Evolutionary conservation across 2,888 invertebrate genomes (phyloP).

Genomic region (Dromius quadrimaculatus): DNA sequence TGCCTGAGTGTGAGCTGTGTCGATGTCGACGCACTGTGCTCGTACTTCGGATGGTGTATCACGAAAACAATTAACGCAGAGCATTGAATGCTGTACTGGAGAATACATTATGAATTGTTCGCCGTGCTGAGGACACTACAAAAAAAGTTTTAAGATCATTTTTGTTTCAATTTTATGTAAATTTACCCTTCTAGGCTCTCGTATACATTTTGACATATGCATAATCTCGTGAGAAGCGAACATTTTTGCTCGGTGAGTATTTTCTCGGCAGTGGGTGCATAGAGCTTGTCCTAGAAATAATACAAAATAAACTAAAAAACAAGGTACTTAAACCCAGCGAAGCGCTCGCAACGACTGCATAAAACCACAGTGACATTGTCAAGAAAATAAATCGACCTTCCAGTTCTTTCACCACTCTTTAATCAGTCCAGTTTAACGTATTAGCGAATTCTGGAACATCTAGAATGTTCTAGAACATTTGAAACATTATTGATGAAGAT

Average conservation of each 20-base stretch:
- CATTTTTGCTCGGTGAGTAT: slow-evolving; percentile 83
- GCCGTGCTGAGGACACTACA: slow-evolving; percentile 74
- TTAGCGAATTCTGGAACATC: no score
- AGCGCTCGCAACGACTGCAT: no score
- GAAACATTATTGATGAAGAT: no score
- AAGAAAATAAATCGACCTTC: no score
- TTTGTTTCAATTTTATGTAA: slow-evolving; percentile 8
- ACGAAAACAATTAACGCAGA: slow-evolving; percentile 81
- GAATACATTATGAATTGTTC: slow-evolving; percentile 84
- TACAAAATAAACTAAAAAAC: neutral
- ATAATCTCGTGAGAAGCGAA: slow-evolving; percentile 80
- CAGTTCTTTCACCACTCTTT: no score
- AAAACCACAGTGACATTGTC: no score
- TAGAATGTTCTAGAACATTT: no score
- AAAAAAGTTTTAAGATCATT: neutral
- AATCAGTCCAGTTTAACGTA: no score
- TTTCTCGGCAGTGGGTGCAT: slow-evolving; percentile 77
- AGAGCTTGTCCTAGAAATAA: slow-evolving; percentile 74
- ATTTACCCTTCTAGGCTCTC: slow-evolving; percentile 75
- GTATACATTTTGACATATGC: slow-evolving; percentile 77
- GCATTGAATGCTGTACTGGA: slow-evolving; percentile 76
- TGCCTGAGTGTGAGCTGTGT: slow-evolving; percentile 79
- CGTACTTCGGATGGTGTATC: slow-evolving; percentile 76
- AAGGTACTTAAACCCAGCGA: no score
- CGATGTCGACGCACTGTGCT: slow-evolving; percentile 79